Evolutionary conservation across 2,797 vertebrate genomes (phyloP).

Genomic region (Vireo griseus): DNA sequence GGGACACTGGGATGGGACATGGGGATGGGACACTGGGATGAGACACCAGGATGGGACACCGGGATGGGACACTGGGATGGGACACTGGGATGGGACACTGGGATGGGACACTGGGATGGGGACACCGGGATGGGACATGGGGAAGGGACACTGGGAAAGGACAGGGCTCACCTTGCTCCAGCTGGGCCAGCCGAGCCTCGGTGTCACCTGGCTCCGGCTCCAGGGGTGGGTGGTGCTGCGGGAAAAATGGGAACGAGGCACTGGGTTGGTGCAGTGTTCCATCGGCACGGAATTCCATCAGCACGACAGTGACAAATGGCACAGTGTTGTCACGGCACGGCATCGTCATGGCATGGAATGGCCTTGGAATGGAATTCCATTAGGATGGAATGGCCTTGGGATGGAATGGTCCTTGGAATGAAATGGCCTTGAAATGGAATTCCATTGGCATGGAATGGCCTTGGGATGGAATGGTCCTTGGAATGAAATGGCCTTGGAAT

Average conservation of each 20-base stretch:
- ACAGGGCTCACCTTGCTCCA: slow-evolving; percentile 72
- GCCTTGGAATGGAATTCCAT: too few relatives aligned
- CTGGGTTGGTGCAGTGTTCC: fast-evolving
- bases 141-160: fast-evolving
- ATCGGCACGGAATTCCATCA: fast-evolving
- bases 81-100: too few relatives aligned
- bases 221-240: background rate
- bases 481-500: too few relatives aligned
- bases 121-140: fast-evolving
- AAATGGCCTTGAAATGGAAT: too few relatives aligned
- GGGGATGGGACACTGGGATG: background rate
- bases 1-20: background rate
- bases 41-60: too few relatives aligned
- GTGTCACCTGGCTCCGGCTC: slow-evolving; percentile 66
- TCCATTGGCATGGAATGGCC: too few relatives aligned
- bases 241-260: fast-evolving
- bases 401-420: too few relatives aligned
- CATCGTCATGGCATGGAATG: background rate
- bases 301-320: background rate
- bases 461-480: too few relatives aligned
- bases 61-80: too few relatives aligned
- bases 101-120: too few relatives aligned
- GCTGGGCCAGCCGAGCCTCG: slow-evolving; percentile 66
- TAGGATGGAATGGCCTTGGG: too few relatives aligned
- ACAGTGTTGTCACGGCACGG: fast-evolving